These are phyloP conservation scores for Cynopterus brachyotis DNA, from an alignment of 2,113 vertebrate genomes.

Conservation along the genomic window DNA sequence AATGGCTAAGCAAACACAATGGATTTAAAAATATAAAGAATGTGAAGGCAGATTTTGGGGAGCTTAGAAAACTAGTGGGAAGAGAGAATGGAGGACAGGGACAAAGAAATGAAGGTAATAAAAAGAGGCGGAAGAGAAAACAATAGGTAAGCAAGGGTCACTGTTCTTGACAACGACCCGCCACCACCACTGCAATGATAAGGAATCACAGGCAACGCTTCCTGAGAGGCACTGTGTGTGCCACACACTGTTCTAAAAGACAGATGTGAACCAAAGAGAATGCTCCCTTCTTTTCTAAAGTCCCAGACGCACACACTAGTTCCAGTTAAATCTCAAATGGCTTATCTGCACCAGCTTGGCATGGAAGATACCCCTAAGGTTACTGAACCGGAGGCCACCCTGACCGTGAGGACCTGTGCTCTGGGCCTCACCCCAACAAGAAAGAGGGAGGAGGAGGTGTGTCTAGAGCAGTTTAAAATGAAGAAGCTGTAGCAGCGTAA, in stretches of 20 bases:
- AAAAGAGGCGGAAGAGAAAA: background rate
- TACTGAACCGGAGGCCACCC: background rate
- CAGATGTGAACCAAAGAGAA: background rate
- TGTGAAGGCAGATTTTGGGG: background rate
- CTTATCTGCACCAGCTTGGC: background rate
- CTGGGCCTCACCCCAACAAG: background rate
- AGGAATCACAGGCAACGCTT: background rate
- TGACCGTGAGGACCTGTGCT: background rate
- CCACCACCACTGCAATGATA: background rate
- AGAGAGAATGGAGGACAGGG: background rate
- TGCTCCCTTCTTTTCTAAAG: background rate
- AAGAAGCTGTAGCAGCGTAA: background rate
- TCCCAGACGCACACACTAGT: background rate
- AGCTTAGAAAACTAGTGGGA: background rate
- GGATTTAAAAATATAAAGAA: background rate
- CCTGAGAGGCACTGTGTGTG: background rate
- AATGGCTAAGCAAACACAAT: background rate
- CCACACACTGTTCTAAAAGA: background rate
- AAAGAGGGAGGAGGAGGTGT: background rate
- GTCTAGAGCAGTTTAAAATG: background rate
- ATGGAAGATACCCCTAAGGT: background rate
- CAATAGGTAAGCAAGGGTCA: background rate
- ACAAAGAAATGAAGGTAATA: background rate
- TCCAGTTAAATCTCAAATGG: background rate
- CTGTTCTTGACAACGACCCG: fast-evolving